Evolutionary conservation across 2,888 invertebrate genomes (phyloP), one percentile per base, ranked within the genome.

Genomic region (Ophioninae sp.): DNA sequence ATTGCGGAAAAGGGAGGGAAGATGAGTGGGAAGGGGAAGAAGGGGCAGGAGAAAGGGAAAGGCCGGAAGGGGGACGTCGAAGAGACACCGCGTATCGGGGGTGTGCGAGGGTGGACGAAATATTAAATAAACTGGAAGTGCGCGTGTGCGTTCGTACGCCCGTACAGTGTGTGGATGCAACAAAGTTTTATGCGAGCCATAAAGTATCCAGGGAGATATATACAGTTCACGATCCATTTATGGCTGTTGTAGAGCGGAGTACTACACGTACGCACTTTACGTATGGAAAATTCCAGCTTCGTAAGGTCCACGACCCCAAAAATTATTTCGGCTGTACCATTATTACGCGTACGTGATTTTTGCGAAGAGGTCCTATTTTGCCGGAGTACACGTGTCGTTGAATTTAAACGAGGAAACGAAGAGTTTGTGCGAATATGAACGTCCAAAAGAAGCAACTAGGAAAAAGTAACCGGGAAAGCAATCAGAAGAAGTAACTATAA

Each of bases 21-120:
- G 8, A 6, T 41, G 41, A 6, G 41, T 8, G 41, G 8, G 41
- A 41, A 6, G 8, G 6, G 8, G 6, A 41, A 8, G 8, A 8
- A 41, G 41, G 8, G 41, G 8, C 7, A 41, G 41, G 6, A 41
- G 8, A 6, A 41, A 50, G 50, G 17, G 64, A 44, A 57, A 17
- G 37, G 64, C 57, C 64, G 77, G 78, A 72, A 79, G 30, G 61
- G 62, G 37, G 57, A 67, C 39, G 65, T 23, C n/a, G 65, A n/a
- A 59, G 30, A 21, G 59, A 67, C 30, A 65, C 61, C 44, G 21
- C n/a, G 50, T 62, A 74, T 72, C 78, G 74, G 74, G 62, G 64
- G 82, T 62, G 68, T 64, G 64, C 74, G 59, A 76, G 76, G 76
- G 59, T 76, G 76, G 76, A 76, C 13, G 68, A 23, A 76, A 74